phyloP scores from a whole-genome alignment of 2,797 vertebrate species.

The Acropternis orthonyx region DNA sequence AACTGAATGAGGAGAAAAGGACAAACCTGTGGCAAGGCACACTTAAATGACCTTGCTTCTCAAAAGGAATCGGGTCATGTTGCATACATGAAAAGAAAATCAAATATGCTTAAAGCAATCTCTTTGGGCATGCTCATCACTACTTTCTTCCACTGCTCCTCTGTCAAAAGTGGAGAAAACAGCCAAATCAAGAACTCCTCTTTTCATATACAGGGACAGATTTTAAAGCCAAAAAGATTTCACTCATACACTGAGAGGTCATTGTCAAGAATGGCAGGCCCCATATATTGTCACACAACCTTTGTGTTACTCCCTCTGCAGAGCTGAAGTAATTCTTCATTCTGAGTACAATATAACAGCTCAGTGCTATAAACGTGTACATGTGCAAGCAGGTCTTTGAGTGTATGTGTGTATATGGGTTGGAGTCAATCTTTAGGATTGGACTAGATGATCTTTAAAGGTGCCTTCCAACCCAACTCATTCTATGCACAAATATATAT shows the following conservation, averaged over 20 bases:
- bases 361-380: not conserved
- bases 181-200: not conserved
- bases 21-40: slow-evolving; percentile 64
- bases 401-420: not conserved
- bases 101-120: slow-evolving; percentile 70
- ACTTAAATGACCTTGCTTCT: slow-evolving; percentile 72
- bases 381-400: not conserved
- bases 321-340: not conserved
- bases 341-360: not conserved
- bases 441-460: not conserved
- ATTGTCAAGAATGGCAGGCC: slow-evolving; percentile 7
- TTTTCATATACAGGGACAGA: not conserved
- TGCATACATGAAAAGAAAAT: slow-evolving; percentile 71
- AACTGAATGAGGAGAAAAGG: slow-evolving; percentile 72
- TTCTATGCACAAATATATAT: not conserved
- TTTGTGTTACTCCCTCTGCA: not conserved
- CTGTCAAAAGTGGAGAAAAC: slow-evolving; percentile 1
- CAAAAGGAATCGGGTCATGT: slow-evolving; percentile 69
- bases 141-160: slow-evolving; percentile 11
- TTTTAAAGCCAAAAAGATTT: slow-evolving; percentile 29
- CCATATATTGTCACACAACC: not conserved
- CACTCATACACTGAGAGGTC: not conserved
- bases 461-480: not conserved
- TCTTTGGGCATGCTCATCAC: slow-evolving; percentile 56
- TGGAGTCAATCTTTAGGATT: not conserved